Base-by-base conservation (phyloP, 2,888 invertebrate genomes). In the Diarsia rubi region DNA sequence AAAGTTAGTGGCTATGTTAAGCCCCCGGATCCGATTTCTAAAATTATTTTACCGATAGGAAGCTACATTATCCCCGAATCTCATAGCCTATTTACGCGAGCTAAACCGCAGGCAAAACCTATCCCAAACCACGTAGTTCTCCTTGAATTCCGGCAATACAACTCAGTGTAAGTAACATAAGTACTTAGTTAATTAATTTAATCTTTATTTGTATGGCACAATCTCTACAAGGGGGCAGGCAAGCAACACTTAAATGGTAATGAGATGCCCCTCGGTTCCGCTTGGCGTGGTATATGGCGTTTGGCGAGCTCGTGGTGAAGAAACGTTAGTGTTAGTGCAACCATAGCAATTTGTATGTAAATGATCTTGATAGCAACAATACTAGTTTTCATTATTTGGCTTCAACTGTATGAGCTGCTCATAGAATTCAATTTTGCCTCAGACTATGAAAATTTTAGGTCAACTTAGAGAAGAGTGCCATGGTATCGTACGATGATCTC, bases 241-340 rank as follows among this genome's bases (percentile, higher is more conserved):
- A 21, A 78, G 45, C 44, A 47, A 54, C 84, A 69, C 59, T 84
- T 75, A 67, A 83, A 82, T 84, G 84, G 62, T 80, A 82, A 83
- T 81, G 59, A 71, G 69, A 12, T 52, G 54, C 60, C 49, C 69
- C 75, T 69, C 59, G 42, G 81, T 82, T 84, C 75, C 65, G 71
- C 70, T 80, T 62, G 69, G 64, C 24, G 69, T 72, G 54, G 47
- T 52, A 59, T 71, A 69, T 60, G 59, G 47, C 57, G 59, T 68
- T 69, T 21, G 59, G 11, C 31, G 31, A 8, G 59, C 27, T 45
- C 12, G 57, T 68, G 45, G 74, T 75, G 42, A 54, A 78, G 62
- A 42, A 70, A 74, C 59, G 37, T 60, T 19, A 24, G 31, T 62
- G 60, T 49, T 44, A 59, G 44, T 44, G 66, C 47, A 60, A 75